Percentiles rank a stretch among this genome's conserved stretches.
These are phyloP conservation scores for Cecidostiba fungosa DNA, from an alignment of 2,888 invertebrate genomes.

Conservation along the genomic window DNA sequence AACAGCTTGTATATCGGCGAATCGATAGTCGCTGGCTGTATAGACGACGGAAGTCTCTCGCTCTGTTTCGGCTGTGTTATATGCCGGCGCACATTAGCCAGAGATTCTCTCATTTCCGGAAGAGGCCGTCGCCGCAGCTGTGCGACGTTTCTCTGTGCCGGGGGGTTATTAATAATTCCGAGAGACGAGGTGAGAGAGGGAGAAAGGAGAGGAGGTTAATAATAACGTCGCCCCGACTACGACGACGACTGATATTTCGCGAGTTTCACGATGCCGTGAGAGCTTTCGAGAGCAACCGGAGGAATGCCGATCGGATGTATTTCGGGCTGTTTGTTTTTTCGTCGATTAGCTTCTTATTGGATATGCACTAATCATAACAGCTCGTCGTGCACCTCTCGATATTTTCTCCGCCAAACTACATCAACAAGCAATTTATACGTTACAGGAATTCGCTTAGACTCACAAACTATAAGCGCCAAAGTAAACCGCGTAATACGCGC, in stretches of 20 bases:
- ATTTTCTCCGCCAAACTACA: not conserved
- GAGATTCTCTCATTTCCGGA: conserved; percentile 44
- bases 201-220: conserved; percentile 40
- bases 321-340: not conserved
- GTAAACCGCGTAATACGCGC: conserved; percentile 8
- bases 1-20: not conserved
- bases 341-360: not conserved
- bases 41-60: conserved; percentile 24
- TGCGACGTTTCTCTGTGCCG: not conserved
- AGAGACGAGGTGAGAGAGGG: conserved; percentile 38
- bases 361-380: too few species aligned
- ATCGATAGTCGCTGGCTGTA: not conserved
- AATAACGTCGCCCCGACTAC: conserved; percentile 26
- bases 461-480: conserved; percentile 2
- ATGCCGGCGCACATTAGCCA: not conserved
- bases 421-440: not conserved
- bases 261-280: not conserved
- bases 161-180: conserved; percentile 54
- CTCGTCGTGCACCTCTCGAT: too few species aligned
- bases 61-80: not conserved
- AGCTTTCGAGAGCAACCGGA: not conserved
- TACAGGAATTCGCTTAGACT: not conserved
- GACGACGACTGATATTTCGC: conserved; percentile 24
- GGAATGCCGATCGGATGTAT: not conserved
- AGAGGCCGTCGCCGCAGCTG: conserved; percentile 34